Evolutionary conservation across 2,888 invertebrate species (phyloP).

Genomic region (Plagodis dolabraria): DNA sequence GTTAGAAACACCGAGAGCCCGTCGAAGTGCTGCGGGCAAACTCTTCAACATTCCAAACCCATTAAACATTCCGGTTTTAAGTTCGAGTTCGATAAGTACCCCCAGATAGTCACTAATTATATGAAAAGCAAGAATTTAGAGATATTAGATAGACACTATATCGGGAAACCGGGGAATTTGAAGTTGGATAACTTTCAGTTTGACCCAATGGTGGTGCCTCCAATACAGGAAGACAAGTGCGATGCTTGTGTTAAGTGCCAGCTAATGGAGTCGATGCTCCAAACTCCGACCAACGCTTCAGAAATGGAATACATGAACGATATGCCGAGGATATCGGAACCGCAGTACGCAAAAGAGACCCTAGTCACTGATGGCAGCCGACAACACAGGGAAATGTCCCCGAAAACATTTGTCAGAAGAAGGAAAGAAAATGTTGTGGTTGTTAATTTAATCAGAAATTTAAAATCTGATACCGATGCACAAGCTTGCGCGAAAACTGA

Average conservation of each 20-base stretch:
- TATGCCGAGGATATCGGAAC: slow-evolving; percentile 69
- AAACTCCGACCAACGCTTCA: slow-evolving; percentile 92
- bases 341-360: slow-evolving; percentile 70
- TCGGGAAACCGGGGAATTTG: slow-evolving; percentile 83
- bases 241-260: slow-evolving; percentile 82
- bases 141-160: slow-evolving; percentile 84
- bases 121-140: slow-evolving; percentile 90
- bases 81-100: slow-evolving; percentile 90
- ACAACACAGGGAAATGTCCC: slow-evolving; percentile 51
- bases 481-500: slow-evolving; percentile 5
- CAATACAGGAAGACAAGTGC: slow-evolving; percentile 78
- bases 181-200: slow-evolving; percentile 82
- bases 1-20: slow-evolving; percentile 60
- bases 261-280: slow-evolving; percentile 85
- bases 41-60: slow-evolving; percentile 84
- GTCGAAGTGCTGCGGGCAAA: slow-evolving; percentile 77
- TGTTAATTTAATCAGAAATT: slow-evolving; percentile 53
- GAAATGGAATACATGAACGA: slow-evolving; percentile 86
- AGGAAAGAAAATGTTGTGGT: slow-evolving; percentile 75
- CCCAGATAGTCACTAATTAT: slow-evolving; percentile 89
- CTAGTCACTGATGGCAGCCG: slow-evolving; percentile 49
- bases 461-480: slow-evolving; percentile 12
- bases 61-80: slow-evolving; percentile 89
- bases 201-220: slow-evolving; percentile 76
- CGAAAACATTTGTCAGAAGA: slow-evolving; percentile 73